Base-by-base conservation (phyloP, 2,888 invertebrate genomes). In the Agrotis puta region DNA sequence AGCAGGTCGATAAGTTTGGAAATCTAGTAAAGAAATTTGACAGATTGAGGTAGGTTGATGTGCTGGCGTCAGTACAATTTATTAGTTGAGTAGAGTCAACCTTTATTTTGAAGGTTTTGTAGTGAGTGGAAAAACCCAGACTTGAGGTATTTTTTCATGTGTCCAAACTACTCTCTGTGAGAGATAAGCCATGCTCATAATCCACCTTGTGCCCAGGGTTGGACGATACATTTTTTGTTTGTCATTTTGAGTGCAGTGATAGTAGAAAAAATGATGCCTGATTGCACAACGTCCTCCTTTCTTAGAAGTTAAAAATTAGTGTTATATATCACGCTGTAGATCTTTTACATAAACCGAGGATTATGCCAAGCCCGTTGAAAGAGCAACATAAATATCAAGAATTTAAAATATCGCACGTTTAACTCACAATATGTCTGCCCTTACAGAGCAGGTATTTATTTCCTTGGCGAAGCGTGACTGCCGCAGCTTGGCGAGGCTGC, bases 401-500 rank as follows among this genome's bases (percentile, higher is more conserved):
- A 45, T 64, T 64, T 43, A 27, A 75, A 62, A 67, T 64, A 66
- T 67, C 14, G 57, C 56, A 45, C 54, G 77, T 70, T 75, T 50
- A 59, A 64, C 45, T 67, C 54, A 48, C 47, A 22, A 59, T 64
- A 24, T 63, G 59, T 56, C 64, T 73, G 62, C 64, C 57, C 59
- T 58, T 71, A 75, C 39, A 58, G 57, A 57, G 63, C 50, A 68
- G 67, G 66, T 82, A 85, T 81, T 82, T 85, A 83, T 83, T 82
- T 87, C 69, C 57, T 64, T 68, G 73, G 64, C 69, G 74, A 76
- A 70, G 83, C 88, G 89, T 89, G 88, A 85, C 89, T 82, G 64
- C 74, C 56, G 76, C 73, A 54, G 79, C 68, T 63, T 71, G 79
- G 61, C 64, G 67, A 56, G 75, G 69, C 83, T 87, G 79, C 82